Base-by-base conservation (phyloP, 2,113 vertebrate genomes). In the Pelecanoides urinatrix region DNA sequence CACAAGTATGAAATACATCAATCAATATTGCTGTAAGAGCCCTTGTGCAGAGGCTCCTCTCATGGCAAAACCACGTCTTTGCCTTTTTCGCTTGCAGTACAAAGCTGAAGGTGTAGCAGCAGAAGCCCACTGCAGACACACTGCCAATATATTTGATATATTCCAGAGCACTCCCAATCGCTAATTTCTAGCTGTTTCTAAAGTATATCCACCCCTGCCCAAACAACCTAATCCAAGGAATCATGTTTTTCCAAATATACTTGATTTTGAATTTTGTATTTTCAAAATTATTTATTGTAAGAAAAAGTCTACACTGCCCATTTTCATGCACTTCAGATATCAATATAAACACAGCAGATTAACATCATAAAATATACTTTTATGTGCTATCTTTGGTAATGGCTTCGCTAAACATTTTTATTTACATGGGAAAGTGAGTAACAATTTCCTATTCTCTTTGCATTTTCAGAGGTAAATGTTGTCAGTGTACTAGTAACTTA, bases 141-240 rank as follows among this genome's bases (percentile, higher is more conserved):
- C 9, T 59, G n/a, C 7, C 44, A 59, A 70, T 22, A 30, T 7
- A 80, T 65, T 13, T 23, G 2, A 56, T 29, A n/a, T 47, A 72
- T 58, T 63, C 36, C 73, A 84, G 55, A 53, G 25, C 27, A 53
- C 4, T 27, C 16, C 26, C 53, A 50, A 85, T 55, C 17, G 55
- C 11, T 74, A 19, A 88, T 73, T 83, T 87, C 25, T 29, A 63
- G 16, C 4, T 65, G 11, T 38, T 38, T 86, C 14, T 63, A 45
- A 42, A 59, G 22, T 30, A 80, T 36, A 63, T 7, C 2, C 3
- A 8, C 7, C 11, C 7, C 2, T 1, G 0, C 6, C 4, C 3
- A 32, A 86, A 91, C 76, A 40, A 40, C n/a, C 49, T 65, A 53
- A 70, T 47, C 11, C 25, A 47, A 72, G 30, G 27, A 80, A 83